Conservation (phyloP, 2,888 invertebrate genomes). For the Caenorhabditis auriculariae region DNA sequence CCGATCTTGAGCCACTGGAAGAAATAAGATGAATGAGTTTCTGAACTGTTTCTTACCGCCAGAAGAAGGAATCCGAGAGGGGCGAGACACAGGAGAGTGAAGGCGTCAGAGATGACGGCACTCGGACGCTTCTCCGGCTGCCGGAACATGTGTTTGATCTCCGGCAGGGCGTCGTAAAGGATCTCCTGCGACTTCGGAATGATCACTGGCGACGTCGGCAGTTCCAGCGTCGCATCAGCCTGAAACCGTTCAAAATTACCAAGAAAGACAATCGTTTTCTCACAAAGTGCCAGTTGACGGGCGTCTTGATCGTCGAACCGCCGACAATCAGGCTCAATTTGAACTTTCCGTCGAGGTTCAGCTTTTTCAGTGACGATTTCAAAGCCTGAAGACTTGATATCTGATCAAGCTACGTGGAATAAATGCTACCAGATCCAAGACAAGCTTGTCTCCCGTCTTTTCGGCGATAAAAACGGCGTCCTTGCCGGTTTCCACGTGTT, state of each 20-base stretch:
- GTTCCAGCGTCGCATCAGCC: constrained; percentile 76
- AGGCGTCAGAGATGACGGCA: constrained; percentile 82
- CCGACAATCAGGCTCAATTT: constrained; percentile 83
- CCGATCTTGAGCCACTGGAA: constrained; percentile 80
- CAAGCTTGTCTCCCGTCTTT: neutral
- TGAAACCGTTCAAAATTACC: constrained; percentile 34
- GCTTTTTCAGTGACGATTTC: constrained; percentile 77
- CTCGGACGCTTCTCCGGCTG: constrained; percentile 88
- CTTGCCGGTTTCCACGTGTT: constrained; percentile 72
- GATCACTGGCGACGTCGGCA: constrained; percentile 68
- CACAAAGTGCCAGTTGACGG: constrained; percentile 82
- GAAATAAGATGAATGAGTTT: neutral
- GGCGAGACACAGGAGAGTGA: constrained; percentile 80
- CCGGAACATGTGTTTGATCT: constrained; percentile 79
- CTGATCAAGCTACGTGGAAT: neutral
- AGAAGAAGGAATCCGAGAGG: constrained; percentile 81
- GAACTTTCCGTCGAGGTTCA: constrained; percentile 79
- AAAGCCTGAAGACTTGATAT: constrained; percentile 70
- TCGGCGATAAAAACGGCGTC: constrained; percentile 74
- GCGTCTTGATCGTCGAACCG: constrained; percentile 85
- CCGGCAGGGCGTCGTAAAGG: constrained; percentile 48
- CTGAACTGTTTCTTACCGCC: constrained; percentile 68
- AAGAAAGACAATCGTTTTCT: constrained; percentile 3
- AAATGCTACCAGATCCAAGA: constrained; percentile 4
- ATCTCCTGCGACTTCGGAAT: constrained; percentile 59